Base-by-base conservation (phyloP, 2,888 invertebrate genomes). In the Ischnura elegans region DNA sequence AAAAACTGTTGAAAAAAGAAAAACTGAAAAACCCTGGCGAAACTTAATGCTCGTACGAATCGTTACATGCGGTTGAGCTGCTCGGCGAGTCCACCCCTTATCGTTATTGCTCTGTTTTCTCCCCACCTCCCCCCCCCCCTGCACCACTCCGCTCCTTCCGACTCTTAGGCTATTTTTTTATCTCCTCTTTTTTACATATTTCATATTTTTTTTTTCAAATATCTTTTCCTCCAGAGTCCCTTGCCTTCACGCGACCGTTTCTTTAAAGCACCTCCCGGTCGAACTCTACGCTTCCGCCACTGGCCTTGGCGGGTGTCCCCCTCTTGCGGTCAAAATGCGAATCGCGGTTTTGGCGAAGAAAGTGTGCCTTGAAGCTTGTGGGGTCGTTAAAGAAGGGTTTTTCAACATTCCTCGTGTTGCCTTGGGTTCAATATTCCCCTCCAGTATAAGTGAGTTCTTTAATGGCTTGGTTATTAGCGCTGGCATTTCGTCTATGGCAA, bases 21-120 rank as follows among this genome's bases (percentile, higher is more conserved):
- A 86, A 43, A 86, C 43, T 43, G 46, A 43, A 86, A 43, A 86
- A 43, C 25, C 21, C 43, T 46, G 46, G 86, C 43, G 86, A 46
- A 76, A 45, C 86, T 86, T 86, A 86, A 86, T 46, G 43, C 86
- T 21, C 43, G 86, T 86, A 86, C 86, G 46, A 86, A 86, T 86
- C 86, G 86, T 43, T 86, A 86, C 86, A 86, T 46, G 86, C 86
- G 86, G 86, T 86, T 46, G 86, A 46, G 86, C 43, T 86, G 43
- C 86, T 86, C 45, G 86, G 86, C 43, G 86, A 86, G 43, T 45
- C 46, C 46, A n/a, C 43, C 45, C 46, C 86, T 86, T 86, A 86
- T 86, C 86, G 86, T 86, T 43, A 46, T 86, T 86, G 86, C 86
- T 86, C 25, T 86, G 43, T 86, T 86, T 86, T 25, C n/a, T 43